These are phyloP conservation scores for Cabera pusaria DNA, from an alignment of 2,888 invertebrate genomes.

Conservation along the genomic window DNA sequence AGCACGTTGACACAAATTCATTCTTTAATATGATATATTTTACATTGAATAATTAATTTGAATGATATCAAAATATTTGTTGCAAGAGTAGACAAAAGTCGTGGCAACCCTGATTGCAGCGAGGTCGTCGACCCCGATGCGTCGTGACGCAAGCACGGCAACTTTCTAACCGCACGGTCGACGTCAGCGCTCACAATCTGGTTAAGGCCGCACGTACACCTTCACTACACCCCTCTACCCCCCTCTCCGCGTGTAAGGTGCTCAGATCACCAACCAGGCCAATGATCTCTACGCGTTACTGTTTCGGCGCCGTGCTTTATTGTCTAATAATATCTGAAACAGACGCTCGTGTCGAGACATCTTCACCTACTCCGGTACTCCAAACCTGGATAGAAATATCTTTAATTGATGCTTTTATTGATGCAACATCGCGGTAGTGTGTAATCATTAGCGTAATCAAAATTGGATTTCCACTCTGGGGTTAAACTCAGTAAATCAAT, in stretches of 20 bases:
- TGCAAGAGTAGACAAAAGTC: too few relatives aligned
- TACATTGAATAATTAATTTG: too few relatives aligned
- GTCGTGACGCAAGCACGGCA: conserved; percentile 77
- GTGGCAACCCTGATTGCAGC: conserved; percentile 38
- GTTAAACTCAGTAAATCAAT: too few relatives aligned
- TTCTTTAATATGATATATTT: too few relatives aligned
- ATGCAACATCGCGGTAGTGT: too few relatives aligned
- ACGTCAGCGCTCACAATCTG: conserved; percentile 72
- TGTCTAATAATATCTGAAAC: conserved; percentile 29
- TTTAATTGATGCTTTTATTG: too few relatives aligned
- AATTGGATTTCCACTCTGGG: too few relatives aligned
- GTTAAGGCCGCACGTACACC: conserved; percentile 64
- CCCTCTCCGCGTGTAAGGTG: conserved; percentile 24
- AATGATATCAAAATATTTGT: too few relatives aligned
- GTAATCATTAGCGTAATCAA: too few relatives aligned
- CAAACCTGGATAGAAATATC: conserved; percentile 11
- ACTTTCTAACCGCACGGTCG: conserved; percentile 72
- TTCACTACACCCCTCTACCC: conserved; percentile 40
- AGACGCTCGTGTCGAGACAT: conserved; percentile 10
- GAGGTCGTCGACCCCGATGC: conserved; percentile 65
- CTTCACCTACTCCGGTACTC: conserved; percentile 10
- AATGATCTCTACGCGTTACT: conserved; percentile 37
- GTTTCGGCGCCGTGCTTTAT: conserved; percentile 20
- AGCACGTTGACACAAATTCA: too few relatives aligned
- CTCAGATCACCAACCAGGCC: conserved; percentile 26